A percentile compares a stretch with the other conserved stretches of the same genome.
Conservation (phyloP, 2,113 vertebrate genomes). For the Anolis sagrei region DNA sequence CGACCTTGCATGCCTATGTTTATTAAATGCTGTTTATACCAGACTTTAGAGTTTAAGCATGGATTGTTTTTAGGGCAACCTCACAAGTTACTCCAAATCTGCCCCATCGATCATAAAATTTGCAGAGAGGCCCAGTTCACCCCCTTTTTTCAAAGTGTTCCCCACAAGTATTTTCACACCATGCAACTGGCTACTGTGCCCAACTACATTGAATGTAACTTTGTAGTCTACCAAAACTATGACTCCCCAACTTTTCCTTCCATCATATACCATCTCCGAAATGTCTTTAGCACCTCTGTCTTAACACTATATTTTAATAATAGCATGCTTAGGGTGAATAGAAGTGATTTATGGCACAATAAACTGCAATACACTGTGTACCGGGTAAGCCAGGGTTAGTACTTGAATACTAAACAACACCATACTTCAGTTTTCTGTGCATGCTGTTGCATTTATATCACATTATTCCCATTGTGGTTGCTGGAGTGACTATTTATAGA, state of each 20-base stretch:
- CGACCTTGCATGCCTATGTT: no score
- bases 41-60: no score
- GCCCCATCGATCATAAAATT: background rate
- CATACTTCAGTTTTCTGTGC: background rate
- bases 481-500: conserved; percentile 46
- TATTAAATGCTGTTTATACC: no score
- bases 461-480: conserved; percentile 3
- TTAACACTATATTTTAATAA: conserved; percentile 31
- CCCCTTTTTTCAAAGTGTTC: background rate
- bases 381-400: background rate
- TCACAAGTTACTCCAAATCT: background rate
- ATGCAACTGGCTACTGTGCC: background rate
- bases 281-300: conserved; percentile 27
- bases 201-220: background rate
- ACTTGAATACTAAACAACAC: conserved; percentile 7
- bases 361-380: background rate
- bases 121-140: background rate
- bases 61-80: no score
- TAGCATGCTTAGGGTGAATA: conserved; percentile 31
- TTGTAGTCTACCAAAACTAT: background rate
- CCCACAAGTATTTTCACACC: background rate
- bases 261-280: conserved; percentile 28
- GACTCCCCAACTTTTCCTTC: background rate
- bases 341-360: conserved; percentile 41
- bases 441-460: conserved; percentile 8